These are phyloP conservation scores for Rhagologus leucostigma DNA, from an alignment of 2,113 vertebrate genomes.

Conservation along the genomic window DNA sequence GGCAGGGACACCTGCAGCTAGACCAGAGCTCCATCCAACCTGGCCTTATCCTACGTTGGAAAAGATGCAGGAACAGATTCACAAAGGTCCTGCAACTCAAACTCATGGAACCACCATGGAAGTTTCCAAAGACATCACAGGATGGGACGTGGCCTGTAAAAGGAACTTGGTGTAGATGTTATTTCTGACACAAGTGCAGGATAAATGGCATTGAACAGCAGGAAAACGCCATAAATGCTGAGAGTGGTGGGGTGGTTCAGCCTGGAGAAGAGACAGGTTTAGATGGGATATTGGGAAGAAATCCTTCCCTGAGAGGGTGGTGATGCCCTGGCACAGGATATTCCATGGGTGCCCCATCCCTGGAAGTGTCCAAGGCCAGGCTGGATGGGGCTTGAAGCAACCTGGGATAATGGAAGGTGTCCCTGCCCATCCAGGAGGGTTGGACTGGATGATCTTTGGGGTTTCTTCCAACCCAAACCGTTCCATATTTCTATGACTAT, in stretches of 20 bases:
- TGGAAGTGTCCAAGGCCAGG: background rate
- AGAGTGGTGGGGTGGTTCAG: background rate
- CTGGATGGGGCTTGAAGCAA: fast-evolving
- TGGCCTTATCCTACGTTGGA: background rate
- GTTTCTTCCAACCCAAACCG: background rate
- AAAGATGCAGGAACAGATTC: background rate
- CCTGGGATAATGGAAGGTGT: background rate
- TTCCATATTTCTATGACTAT: fast-evolving
- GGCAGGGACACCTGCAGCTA: background rate
- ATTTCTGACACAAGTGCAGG: background rate
- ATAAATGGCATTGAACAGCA: background rate
- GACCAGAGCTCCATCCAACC: background rate
- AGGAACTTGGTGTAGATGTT: background rate
- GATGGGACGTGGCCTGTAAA: fast-evolving
- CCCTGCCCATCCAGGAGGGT: background rate
- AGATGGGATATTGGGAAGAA: background rate
- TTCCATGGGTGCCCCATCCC: background rate
- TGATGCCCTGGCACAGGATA: fast-evolving
- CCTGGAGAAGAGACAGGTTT: background rate
- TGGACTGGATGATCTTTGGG: background rate
- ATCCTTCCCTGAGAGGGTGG: fast-evolving
- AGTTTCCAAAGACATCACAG: background rate
- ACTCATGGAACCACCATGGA: fast-evolving
- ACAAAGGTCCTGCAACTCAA: background rate
- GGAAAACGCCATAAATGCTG: background rate